phyloP scores from a whole-genome alignment of 2,888 invertebrate genomes.

The Athalia cordata region DNA sequence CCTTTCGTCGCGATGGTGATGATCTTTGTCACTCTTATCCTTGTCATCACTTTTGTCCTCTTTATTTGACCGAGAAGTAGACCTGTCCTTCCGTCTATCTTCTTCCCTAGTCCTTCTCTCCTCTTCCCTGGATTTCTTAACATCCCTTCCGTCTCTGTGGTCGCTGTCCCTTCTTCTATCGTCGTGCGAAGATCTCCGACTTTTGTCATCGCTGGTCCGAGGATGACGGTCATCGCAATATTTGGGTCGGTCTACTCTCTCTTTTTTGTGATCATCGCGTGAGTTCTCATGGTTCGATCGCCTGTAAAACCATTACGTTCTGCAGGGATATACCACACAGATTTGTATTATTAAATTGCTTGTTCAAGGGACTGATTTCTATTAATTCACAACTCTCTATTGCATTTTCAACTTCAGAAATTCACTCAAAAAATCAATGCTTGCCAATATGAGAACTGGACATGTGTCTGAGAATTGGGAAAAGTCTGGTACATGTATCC shows the following conservation, averaged over 20 bases:
- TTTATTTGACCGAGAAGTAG: slow-evolving; percentile 56
- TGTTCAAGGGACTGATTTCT: slow-evolving; percentile 42
- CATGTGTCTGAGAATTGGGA: background rate
- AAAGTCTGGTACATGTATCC: background rate
- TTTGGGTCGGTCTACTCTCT: slow-evolving; percentile 57
- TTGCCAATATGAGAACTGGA: background rate
- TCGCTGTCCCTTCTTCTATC: slow-evolving; percentile 62
- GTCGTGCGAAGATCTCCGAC: slow-evolving; percentile 63
- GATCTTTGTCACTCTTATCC: slow-evolving; percentile 62
- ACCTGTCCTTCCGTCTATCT: slow-evolving; percentile 62
- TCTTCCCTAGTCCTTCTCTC: slow-evolving; percentile 64
- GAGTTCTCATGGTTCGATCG: slow-evolving; percentile 66
- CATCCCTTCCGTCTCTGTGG: slow-evolving; percentile 62
- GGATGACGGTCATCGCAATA: slow-evolving; percentile 61
- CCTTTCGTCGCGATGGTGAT: slow-evolving; percentile 66
- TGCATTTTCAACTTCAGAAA: background rate
- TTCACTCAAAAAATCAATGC: background rate
- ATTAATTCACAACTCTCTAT: slow-evolving; percentile 13
- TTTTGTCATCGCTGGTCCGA: slow-evolving; percentile 50
- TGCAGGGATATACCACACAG: slow-evolving; percentile 73
- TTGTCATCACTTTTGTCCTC: slow-evolving; percentile 63
- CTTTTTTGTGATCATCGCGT: slow-evolving; percentile 64
- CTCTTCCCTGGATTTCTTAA: slow-evolving; percentile 59
- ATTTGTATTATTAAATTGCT: slow-evolving; percentile 71
- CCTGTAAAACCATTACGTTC: slow-evolving; percentile 74